These are phyloP conservation scores for Eretmocerus hayati DNA, from an alignment of 2,888 invertebrate species.

Conservation along the genomic window DNA sequence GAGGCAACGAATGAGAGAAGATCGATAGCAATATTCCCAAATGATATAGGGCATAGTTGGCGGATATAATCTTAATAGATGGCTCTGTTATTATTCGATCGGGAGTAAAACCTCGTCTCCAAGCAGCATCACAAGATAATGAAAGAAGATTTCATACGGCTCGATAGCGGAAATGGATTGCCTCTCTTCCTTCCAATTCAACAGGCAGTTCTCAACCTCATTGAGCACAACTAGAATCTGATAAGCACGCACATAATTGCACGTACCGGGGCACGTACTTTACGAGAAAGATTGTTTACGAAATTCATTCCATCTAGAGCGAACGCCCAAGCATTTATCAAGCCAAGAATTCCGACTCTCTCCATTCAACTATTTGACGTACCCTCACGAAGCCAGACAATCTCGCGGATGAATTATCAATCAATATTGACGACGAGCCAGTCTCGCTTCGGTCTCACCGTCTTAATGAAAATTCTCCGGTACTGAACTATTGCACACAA, in stretches of 20 bases:
- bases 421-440: no score
- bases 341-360: background rate
- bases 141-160: constrained; percentile 9
- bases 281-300: constrained; percentile 13
- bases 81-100: constrained; percentile 12
- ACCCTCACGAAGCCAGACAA: background rate
- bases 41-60: no score
- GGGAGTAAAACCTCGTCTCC: background rate
- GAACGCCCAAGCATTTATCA: constrained; percentile 3
- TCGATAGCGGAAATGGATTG: background rate
- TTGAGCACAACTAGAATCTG: constrained; percentile 14
- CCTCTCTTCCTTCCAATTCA: constrained; percentile 5
- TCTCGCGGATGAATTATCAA: no score
- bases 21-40: no score
- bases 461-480: no score
- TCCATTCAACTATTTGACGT: background rate
- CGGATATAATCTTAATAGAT: constrained; percentile 37
- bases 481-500: no score
- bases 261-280: background rate
- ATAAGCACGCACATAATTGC: constrained; percentile 17
- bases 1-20: no score
- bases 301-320: constrained; percentile 12
- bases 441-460: no score
- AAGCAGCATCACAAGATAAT: background rate
- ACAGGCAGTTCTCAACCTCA: constrained; percentile 13